phyloP scores from a whole-genome alignment of 2,797 vertebrate genomes.

The Anabas testudineus region DNA sequence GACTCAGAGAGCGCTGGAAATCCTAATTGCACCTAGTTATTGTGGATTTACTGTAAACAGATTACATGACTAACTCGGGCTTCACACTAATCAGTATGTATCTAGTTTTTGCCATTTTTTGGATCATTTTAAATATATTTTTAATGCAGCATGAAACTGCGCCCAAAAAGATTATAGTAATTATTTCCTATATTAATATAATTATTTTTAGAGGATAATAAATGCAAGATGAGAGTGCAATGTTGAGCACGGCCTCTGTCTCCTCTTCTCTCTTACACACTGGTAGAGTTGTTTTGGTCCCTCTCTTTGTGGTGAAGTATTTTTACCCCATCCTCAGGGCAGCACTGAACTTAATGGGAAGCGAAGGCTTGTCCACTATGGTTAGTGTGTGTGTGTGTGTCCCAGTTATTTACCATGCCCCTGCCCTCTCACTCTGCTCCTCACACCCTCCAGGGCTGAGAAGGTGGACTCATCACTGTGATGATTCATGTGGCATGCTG shows the following conservation, averaged over 20 bases:
- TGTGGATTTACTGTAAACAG: slow-evolving; percentile 13
- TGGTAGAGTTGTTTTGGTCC: slow-evolving; percentile 48
- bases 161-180: neutral
- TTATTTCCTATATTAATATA: slow-evolving; percentile 15
- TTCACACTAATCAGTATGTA: neutral
- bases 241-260: slow-evolving; percentile 1
- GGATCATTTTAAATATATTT: slow-evolving; percentile 16
- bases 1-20: slow-evolving; percentile 14
- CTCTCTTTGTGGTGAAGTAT: slow-evolving; percentile 65
- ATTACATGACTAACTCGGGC: slow-evolving; percentile 18
- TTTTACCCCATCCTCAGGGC: slow-evolving; percentile 76
- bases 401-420: slow-evolving; percentile 71
- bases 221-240: slow-evolving; percentile 14
- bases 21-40: slow-evolving; percentile 7
- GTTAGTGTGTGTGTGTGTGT: slow-evolving; percentile 70
- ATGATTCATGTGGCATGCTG: slow-evolving; percentile 29
- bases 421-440: slow-evolving; percentile 49
- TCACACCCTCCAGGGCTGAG: slow-evolving; percentile 67
- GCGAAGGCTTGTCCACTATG: slow-evolving; percentile 81
- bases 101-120: neutral
- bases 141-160: slow-evolving; percentile 2
- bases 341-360: slow-evolving; percentile 78
- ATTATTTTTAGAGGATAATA: slow-evolving; percentile 28
- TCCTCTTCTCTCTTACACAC: neutral
- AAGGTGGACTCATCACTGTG: slow-evolving; percentile 31